A percentile compares a stretch with the other conserved stretches of the same genome.
Evolutionary conservation across 2,797 vertebrate genomes (phyloP).

Genomic region (Fringilla coelebs): DNA sequence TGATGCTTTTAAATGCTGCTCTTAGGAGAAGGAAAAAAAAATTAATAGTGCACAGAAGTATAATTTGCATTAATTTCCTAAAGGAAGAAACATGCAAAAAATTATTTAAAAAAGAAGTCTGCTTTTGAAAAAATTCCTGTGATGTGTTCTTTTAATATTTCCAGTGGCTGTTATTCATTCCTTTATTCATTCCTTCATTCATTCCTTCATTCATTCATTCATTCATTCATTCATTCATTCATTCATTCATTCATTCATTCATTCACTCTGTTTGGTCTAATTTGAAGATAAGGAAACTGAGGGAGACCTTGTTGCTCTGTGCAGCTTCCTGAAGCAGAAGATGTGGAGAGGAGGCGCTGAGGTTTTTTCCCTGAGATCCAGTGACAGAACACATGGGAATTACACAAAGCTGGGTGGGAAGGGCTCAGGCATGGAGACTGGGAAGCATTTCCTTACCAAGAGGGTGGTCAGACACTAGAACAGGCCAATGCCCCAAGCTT

Average conservation of each 20-base stretch:
- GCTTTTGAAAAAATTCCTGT: neutral
- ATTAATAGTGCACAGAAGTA: neutral
- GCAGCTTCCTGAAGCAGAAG: neutral
- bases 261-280: no score
- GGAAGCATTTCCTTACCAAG: neutral
- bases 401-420: neutral
- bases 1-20: neutral
- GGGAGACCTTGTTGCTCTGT: neutral
- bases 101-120: neutral
- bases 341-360: neutral
- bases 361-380: neutral
- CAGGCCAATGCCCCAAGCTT: rapidly evolving
- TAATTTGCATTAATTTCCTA: neutral
- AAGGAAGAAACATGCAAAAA: neutral
- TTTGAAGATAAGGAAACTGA: neutral
- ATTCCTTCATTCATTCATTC: neutral
- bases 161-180: neutral
- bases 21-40: neutral
- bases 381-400: neutral
- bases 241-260: no score
- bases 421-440: neutral
- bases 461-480: neutral
- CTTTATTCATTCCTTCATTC: neutral
- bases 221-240: no score
- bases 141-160: neutral